A percentile compares a stretch with the other conserved stretches of the same genome.
Conservation (phyloP, 2,888 invertebrate genomes). For the Chaetogeoica ovagalla region DNA sequence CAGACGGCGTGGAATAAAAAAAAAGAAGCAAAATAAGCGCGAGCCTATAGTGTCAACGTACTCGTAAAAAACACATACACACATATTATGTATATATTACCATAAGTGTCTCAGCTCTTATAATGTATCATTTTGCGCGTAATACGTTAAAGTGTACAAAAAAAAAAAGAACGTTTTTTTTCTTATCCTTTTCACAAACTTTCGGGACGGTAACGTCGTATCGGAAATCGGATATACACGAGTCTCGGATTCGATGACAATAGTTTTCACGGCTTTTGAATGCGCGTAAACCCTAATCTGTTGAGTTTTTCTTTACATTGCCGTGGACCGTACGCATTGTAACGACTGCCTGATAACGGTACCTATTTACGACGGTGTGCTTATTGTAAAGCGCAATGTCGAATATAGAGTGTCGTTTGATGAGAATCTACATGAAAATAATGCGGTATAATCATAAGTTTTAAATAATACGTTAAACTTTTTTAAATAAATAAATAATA, state of each 20-base stretch:
- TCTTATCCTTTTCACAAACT: conserved; percentile 18
- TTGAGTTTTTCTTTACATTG: conserved; percentile 10
- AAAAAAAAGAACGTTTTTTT: neutral
- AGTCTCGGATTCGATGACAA: conserved; percentile 8
- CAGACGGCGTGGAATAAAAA: neutral
- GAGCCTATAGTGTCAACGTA: conserved; percentile 22
- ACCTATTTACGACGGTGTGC: neutral
- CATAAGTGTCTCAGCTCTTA: no score
- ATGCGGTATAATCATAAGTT: no score
- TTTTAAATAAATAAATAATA: no score
- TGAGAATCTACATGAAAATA: no score
- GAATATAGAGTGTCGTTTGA: no score
- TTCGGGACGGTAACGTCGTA: neutral
- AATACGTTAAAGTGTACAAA: conserved; percentile 5
- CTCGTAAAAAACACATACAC: conserved; percentile 2
- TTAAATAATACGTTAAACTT: no score
- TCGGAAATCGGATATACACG: neutral
- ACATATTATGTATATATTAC: no score
- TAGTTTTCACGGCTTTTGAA: conserved; percentile 16
- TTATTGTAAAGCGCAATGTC: neutral
- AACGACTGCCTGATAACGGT: neutral
- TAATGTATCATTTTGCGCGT: neutral
- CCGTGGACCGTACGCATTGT: neutral
- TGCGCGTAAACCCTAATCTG: conserved; percentile 2
- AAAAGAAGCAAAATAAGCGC: neutral